Evolutionary conservation across 2,888 invertebrate species (phyloP).

Genomic region (Mycalesis mineus): DNA sequence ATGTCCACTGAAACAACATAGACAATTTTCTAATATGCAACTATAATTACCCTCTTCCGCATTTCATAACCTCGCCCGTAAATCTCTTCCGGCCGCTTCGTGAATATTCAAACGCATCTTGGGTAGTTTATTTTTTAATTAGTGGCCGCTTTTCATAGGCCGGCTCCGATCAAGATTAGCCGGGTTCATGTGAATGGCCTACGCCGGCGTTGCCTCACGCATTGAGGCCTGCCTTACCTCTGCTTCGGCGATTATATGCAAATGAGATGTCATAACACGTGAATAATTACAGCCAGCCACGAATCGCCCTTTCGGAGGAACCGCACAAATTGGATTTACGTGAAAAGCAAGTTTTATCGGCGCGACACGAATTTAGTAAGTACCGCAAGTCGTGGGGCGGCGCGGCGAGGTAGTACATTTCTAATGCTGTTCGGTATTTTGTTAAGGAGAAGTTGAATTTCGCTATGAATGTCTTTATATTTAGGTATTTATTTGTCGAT

Average conservation of each 20-base stretch:
- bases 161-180: conserved; percentile 69
- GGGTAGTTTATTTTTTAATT: conserved; percentile 76
- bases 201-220: conserved; percentile 70
- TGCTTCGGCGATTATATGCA: conserved; percentile 67
- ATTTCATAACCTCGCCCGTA: conserved; percentile 32
- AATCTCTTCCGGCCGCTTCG: conserved; percentile 60
- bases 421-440: neutral
- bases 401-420: conserved; percentile 5
- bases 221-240: conserved; percentile 55
- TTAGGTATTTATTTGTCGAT: neutral
- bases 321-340: conserved; percentile 74
- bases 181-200: conserved; percentile 75
- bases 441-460: conserved; percentile 1
- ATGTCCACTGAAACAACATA: conserved; percentile 4
- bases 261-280: conserved; percentile 78
- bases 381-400: conserved; percentile 27
- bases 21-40: conserved; percentile 13
- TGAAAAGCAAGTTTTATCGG: conserved; percentile 67
- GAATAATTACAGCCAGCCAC: conserved; percentile 75
- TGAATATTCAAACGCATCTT: conserved; percentile 65
- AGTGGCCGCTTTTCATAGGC: conserved; percentile 74
- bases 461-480: neutral
- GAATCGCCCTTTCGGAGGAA: conserved; percentile 70
- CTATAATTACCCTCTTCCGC: conserved; percentile 20
- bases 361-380: conserved; percentile 55